phyloP scores from a whole-genome alignment of 1,140 invertebrate species.

The Diprion similis region DNA sequence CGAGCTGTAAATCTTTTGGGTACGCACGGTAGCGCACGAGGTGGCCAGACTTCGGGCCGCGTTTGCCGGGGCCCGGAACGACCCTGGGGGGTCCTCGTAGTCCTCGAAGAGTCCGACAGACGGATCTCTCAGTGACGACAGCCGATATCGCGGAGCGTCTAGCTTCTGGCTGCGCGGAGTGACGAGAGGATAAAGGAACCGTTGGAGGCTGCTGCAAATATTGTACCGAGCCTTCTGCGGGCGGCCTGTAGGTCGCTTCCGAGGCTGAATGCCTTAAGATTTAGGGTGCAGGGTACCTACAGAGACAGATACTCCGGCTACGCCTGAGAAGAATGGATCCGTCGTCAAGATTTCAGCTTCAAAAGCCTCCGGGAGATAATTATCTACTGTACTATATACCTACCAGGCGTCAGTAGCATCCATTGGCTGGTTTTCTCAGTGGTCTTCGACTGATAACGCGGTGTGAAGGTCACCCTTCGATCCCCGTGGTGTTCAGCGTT shows the following conservation, averaged over 20 bases:
- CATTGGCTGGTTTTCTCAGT: background rate
- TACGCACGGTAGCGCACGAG: background rate
- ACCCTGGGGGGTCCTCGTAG: constrained; percentile 19
- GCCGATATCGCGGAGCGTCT: constrained; percentile 15
- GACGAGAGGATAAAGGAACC: constrained; percentile 3
- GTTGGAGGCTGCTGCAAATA: constrained; percentile 30
- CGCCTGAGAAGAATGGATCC: background rate
- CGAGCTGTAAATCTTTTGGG: background rate
- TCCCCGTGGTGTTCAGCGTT: no score
- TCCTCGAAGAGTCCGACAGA: constrained; percentile 10
- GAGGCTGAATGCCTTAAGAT: background rate
- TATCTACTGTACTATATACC: background rate
- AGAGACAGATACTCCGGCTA: background rate
- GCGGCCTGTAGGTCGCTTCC: background rate
- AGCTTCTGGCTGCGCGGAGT: background rate
- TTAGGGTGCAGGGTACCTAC: background rate
- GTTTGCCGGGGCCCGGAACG: background rate
- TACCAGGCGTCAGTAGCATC: background rate
- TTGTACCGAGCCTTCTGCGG: constrained; percentile 24
- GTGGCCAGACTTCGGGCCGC: background rate
- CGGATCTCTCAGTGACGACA: constrained; percentile 8
- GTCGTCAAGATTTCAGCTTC: background rate
- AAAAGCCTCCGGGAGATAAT: constrained; percentile 2
- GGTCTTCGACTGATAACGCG: background rate
- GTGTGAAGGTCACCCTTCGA: background rate